Conservation (phyloP, 2,797 vertebrate species). For the Parauchenoglanis punctatus region DNA sequence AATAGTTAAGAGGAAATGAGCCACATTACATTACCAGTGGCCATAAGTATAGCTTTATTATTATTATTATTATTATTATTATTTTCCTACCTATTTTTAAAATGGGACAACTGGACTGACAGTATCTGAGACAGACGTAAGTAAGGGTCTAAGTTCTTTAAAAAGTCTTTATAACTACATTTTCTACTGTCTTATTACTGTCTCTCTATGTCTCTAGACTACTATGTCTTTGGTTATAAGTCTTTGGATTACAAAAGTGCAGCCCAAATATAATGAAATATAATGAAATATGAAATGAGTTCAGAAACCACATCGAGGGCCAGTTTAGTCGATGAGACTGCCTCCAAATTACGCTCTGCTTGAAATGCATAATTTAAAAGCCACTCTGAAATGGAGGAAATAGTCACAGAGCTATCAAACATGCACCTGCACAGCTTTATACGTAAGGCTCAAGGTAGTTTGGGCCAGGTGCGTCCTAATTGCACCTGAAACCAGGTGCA, state of each 20-base stretch:
- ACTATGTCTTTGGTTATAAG: not conserved
- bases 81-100: not conserved
- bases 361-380: not conserved
- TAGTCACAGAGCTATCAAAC: not conserved
- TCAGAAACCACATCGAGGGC: not conserved
- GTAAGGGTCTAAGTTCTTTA: not conserved
- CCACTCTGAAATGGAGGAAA: not conserved
- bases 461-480: not conserved
- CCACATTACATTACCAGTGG: not conserved
- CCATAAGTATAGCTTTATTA: not conserved
- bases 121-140: not conserved
- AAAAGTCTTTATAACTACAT: not conserved
- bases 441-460: not conserved
- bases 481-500: too few species aligned
- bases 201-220: too few species aligned
- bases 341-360: not conserved
- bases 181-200: not conserved
- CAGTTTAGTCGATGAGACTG: not conserved
- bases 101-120: not conserved
- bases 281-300: not conserved
- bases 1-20: not conserved
- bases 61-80: too few species aligned
- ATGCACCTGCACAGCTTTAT: not conserved
- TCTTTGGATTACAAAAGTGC: not conserved
- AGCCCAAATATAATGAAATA: not conserved